phyloP scores from a whole-genome alignment of 2,888 invertebrate genomes.

The Kuschelorhynchus macadamiae region DNA sequence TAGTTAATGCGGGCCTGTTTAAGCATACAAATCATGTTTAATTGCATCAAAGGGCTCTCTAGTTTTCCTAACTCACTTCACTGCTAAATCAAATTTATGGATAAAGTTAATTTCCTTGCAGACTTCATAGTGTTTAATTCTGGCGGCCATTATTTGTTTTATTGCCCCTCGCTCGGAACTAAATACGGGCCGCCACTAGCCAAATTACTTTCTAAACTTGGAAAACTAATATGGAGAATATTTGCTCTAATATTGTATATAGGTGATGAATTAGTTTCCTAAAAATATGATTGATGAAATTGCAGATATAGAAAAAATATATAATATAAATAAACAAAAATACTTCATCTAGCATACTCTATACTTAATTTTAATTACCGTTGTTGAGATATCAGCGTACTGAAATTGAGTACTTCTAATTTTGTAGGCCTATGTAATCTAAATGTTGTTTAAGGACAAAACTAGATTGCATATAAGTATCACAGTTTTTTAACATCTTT shows the following conservation, averaged over 20 bases:
- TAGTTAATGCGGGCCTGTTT: constrained; percentile 34
- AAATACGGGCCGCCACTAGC: constrained; percentile 33
- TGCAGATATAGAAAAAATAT: no score
- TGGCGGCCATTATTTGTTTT: constrained; percentile 66
- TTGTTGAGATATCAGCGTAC: no score
- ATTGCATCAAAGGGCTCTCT: constrained; percentile 68
- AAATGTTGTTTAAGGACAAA: neutral
- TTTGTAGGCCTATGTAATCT: neutral
- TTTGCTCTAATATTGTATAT: neutral
- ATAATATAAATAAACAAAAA: no score
- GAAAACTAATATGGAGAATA: constrained; percentile 29
- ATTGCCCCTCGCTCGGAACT: constrained; percentile 57
- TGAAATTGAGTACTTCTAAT: no score
- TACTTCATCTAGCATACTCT: no score
- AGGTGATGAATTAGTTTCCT: no score
- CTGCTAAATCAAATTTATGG: constrained; percentile 70
- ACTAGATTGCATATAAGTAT: no score
- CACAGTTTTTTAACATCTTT: no score
- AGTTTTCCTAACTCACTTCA: constrained; percentile 65
- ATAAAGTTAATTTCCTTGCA: constrained; percentile 69
- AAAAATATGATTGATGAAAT: no score
- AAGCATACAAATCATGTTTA: constrained; percentile 70
- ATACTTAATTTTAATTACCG: no score
- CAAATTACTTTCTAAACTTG: constrained; percentile 36
- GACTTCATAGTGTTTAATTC: constrained; percentile 67